A percentile compares a stretch with the other conserved stretches of the same genome.
Conservation (phyloP, 2,888 invertebrate genomes). For the Ophioninae sp. region DNA sequence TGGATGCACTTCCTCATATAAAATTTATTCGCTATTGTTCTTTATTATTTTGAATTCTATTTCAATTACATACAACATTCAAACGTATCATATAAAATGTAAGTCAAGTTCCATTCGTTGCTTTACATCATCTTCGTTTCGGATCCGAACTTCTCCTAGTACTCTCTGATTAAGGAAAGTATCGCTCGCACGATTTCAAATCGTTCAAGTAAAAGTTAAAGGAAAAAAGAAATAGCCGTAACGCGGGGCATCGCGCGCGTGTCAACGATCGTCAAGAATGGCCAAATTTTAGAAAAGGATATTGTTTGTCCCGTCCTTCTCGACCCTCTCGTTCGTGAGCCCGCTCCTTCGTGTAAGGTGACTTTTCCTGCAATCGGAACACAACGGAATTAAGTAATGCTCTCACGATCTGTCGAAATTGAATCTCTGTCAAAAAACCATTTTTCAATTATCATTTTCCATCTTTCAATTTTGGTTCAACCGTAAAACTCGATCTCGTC, state of each 20-base stretch:
- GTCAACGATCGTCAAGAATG: neutral
- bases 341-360: slow-evolving; percentile 87
- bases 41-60: slow-evolving; percentile 73
- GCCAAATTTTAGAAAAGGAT: slow-evolving; percentile 84
- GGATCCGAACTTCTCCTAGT: slow-evolving; percentile 80
- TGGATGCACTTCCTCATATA: slow-evolving; percentile 77
- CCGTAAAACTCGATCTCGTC: slow-evolving; percentile 71
- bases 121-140: slow-evolving; percentile 80
- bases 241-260: neutral
- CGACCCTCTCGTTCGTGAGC: slow-evolving; percentile 90
- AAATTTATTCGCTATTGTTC: slow-evolving; percentile 77
- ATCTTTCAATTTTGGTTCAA: slow-evolving; percentile 70
- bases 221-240: slow-evolving; percentile 5
- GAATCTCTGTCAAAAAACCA: neutral
- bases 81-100: slow-evolving; percentile 80
- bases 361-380: slow-evolving; percentile 87
- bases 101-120: slow-evolving; percentile 75
- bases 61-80: slow-evolving; percentile 80
- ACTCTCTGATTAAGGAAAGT: slow-evolving; percentile 75
- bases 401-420: neutral
- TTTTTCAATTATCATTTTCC: slow-evolving; percentile 19
- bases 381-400: slow-evolving; percentile 37
- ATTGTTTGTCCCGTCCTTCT: slow-evolving; percentile 91
- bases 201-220: slow-evolving; percentile 27
- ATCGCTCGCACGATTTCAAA: slow-evolving; percentile 8